Percentiles rank a stretch among this genome's conserved stretches.
phyloP scores from a whole-genome alignment of 2,797 vertebrate species.

The Sebastes cheni region DNA sequence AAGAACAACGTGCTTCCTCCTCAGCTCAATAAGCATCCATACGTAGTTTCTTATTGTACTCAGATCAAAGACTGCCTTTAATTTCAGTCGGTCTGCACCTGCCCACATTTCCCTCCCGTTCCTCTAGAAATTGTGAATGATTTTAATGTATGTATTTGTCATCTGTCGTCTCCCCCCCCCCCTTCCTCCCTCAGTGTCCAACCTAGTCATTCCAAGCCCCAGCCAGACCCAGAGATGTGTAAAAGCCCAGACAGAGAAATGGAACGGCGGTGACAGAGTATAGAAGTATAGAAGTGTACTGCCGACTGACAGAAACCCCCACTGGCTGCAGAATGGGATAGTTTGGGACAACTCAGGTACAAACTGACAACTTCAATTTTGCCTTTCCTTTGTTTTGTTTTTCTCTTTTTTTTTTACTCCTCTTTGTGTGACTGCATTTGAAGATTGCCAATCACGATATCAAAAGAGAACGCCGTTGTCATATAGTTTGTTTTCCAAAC shows the following conservation, averaged over 20 bases:
- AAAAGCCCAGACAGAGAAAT: conserved; percentile 57
- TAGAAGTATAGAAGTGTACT: conserved; percentile 35
- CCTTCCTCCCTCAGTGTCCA: conserved; percentile 38
- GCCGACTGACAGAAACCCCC: conserved; percentile 68
- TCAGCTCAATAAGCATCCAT: conserved; percentile 36
- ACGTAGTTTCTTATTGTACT: conserved; percentile 24
- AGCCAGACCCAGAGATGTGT: conserved; percentile 39
- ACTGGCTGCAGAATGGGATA: conserved; percentile 68
- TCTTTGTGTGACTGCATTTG: conserved; percentile 68
- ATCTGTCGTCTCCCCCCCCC: not conserved
- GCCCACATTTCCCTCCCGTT: not conserved
- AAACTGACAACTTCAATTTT: conserved; percentile 72
- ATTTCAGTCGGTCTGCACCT: conserved; percentile 42
- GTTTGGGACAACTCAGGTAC: conserved; percentile 69
- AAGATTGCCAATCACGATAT: conserved; percentile 67
- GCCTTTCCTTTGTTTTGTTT: conserved; percentile 33
- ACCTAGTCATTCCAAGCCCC: conserved; percentile 50
- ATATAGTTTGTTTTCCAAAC: conserved; percentile 57
- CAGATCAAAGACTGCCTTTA: conserved; percentile 58
- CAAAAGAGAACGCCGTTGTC: conserved; percentile 65
- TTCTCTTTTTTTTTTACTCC: not conserved
- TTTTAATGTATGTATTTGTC: conserved; percentile 65
- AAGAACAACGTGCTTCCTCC: conserved; percentile 44
- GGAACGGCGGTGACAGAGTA: conserved; percentile 37
- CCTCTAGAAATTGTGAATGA: conserved; percentile 47